Percentiles rank a stretch among this genome's conserved stretches.
Conservation (phyloP, 2,797 vertebrate species). For the Clarias platycephalus region DNA sequence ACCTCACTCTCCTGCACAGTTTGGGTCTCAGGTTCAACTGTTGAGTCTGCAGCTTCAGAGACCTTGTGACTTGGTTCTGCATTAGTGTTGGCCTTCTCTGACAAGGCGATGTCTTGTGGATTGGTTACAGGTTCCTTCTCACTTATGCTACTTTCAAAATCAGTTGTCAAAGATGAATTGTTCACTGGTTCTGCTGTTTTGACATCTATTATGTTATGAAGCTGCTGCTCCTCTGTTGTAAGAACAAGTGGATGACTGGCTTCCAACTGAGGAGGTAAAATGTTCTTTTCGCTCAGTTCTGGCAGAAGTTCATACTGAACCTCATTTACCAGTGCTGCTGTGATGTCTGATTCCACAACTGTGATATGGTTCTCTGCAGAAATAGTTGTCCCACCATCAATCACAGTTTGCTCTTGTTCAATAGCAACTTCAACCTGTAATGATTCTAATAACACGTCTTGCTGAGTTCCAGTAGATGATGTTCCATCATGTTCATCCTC, state of each 20-base stretch:
- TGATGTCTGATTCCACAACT: constrained; percentile 29
- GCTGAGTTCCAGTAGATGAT: constrained; percentile 21
- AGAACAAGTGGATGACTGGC: constrained; percentile 5
- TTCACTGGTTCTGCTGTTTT: constrained; percentile 20
- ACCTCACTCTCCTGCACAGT: background rate
- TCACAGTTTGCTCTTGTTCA: constrained; percentile 34
- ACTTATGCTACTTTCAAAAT: constrained; percentile 17
- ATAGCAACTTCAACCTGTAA: constrained; percentile 38
- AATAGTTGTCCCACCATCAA: constrained; percentile 21
- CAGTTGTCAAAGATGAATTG: constrained; percentile 2
- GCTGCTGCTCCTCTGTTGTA: constrained; percentile 29
- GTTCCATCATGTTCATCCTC: constrained; percentile 40
- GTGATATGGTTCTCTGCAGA: constrained; percentile 24
- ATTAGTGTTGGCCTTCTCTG: background rate
- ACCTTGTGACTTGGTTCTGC: background rate
- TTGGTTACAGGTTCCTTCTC: constrained; percentile 9
- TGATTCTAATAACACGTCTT: background rate
- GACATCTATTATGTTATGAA: constrained; percentile 12
- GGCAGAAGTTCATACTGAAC: constrained; percentile 61
- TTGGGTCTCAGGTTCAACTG: constrained; percentile 40
- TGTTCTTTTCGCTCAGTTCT: constrained; percentile 57
- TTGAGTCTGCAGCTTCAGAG: background rate
- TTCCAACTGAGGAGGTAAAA: constrained; percentile 17
- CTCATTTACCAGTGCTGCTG: constrained; percentile 48
- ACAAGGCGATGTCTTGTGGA: background rate